Percentiles rank a stretch among this genome's conserved stretches.
Evolutionary conservation across 2,888 invertebrate species (phyloP).

Genomic region (Sclerodermus sp.): DNA sequence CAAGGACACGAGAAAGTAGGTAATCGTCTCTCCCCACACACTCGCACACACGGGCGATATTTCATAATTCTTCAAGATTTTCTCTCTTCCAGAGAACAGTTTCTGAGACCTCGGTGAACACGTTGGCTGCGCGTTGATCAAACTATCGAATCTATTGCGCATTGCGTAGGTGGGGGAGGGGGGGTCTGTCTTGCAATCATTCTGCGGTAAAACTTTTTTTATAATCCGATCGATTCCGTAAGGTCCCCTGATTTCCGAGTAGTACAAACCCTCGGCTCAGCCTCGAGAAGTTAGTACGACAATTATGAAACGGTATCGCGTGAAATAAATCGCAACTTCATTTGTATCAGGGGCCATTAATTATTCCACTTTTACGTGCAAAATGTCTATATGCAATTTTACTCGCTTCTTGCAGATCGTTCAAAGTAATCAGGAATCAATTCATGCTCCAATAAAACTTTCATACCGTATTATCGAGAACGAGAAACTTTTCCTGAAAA

Average conservation of each 20-base stretch:
- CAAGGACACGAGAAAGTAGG: too few relatives aligned
- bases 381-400: conserved; percentile 20
- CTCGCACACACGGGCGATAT: too few relatives aligned
- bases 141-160: neutral
- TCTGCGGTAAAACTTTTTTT: conserved; percentile 1
- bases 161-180: too few relatives aligned
- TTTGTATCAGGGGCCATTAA: conserved; percentile 32
- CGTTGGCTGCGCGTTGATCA: too few relatives aligned
- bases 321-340: conserved; percentile 34
- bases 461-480: too few relatives aligned
- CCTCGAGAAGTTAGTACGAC: conserved; percentile 29
- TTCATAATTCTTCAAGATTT: neutral
- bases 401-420: conserved; percentile 9
- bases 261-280: conserved; percentile 28
- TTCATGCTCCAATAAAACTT: too few relatives aligned
- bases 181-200: too few relatives aligned
- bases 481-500: too few relatives aligned
- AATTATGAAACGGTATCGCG: conserved; percentile 36
- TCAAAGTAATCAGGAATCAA: too few relatives aligned
- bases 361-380: conserved; percentile 29
- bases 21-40: too few relatives aligned
- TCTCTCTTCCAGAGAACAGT: too few relatives aligned
- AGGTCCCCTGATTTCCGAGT: conserved; percentile 17
- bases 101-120: too few relatives aligned
- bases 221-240: conserved; percentile 3